Conservation (phyloP, 1,140 invertebrate species). For the Cryptotermes secundus region DNA sequence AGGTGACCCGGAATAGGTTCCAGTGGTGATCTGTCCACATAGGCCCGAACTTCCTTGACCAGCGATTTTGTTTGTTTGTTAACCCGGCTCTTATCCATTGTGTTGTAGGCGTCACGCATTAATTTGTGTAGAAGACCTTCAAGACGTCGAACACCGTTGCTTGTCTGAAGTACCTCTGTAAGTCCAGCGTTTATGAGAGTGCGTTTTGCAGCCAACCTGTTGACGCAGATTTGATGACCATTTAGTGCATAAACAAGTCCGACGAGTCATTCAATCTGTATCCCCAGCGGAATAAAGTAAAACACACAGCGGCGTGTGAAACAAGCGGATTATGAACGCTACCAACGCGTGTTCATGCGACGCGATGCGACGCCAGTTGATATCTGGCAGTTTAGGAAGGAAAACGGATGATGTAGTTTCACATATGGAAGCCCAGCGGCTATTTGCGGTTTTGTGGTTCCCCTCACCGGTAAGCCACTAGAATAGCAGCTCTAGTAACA, state of each 20-base stretch:
- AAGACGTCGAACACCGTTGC: too few species aligned
- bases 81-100: too few species aligned
- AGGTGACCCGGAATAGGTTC: too few species aligned
- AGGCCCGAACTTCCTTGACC: too few species aligned
- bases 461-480: background rate
- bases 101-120: too few species aligned
- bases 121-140: too few species aligned
- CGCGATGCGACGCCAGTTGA: background rate
- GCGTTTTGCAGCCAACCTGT: background rate
- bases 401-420: constrained; percentile 31
- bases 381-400: constrained; percentile 25
- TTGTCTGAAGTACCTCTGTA: too few species aligned
- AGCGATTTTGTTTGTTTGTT: too few species aligned
- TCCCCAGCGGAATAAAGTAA: constrained; percentile 1
- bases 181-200: too few species aligned
- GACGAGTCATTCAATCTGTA: constrained; percentile 12
- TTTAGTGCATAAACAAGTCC: background rate
- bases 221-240: background rate
- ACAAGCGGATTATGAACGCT: constrained; percentile 2
- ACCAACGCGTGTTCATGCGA: background rate
- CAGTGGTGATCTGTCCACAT: too few species aligned
- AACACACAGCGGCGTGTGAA: background rate
- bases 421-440: constrained; percentile 29
- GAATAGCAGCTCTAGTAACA: constrained; percentile 4
- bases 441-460: constrained; percentile 30